Evolutionary conservation across 2,113 vertebrate genomes (phyloP).

Genomic region (Abramis brama): DNA sequence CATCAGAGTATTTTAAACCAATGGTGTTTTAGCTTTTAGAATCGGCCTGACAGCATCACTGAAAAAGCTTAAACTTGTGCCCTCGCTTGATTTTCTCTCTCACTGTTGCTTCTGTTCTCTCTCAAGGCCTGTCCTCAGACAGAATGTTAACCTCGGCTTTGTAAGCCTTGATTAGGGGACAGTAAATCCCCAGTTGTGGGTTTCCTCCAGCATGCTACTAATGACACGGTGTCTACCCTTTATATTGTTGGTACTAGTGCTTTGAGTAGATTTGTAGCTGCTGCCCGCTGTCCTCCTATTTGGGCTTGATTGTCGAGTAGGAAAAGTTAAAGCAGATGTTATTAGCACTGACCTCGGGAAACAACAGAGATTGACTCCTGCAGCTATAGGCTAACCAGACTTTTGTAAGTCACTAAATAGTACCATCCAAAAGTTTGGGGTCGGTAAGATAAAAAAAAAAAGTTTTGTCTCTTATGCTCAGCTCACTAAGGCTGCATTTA

Average conservation of each 20-base stretch:
- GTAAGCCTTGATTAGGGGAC: constrained; percentile 60
- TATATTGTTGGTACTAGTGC: constrained; percentile 48
- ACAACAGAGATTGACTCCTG: neutral
- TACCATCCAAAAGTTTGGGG: neutral
- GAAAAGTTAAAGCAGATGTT: constrained; percentile 22
- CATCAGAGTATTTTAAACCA: constrained; percentile 19
- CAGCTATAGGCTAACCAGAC: neutral
- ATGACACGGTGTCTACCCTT: constrained; percentile 61
- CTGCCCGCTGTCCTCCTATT: constrained; percentile 30
- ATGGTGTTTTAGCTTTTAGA: constrained; percentile 13
- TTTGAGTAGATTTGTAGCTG: constrained; percentile 55
- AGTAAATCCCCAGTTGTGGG: constrained; percentile 58
- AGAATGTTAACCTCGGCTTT: constrained; percentile 53
- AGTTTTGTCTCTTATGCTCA: neutral
- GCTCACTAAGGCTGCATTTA: neutral
- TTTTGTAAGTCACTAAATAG: neutral
- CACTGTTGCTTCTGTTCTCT: neutral
- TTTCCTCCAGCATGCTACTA: constrained; percentile 60
- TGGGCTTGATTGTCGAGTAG: constrained; percentile 6
- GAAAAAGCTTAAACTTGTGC: constrained; percentile 46
- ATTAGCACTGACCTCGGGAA: constrained; percentile 17
- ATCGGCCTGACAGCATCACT: neutral
- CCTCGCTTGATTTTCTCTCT: neutral
- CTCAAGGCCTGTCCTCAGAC: constrained; percentile 24
- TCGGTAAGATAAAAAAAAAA: neutral